Percentiles rank a stretch among this genome's conserved stretches.
Conservation (phyloP, 1,140 invertebrate species). For the Drosophila quadrilineata region DNA sequence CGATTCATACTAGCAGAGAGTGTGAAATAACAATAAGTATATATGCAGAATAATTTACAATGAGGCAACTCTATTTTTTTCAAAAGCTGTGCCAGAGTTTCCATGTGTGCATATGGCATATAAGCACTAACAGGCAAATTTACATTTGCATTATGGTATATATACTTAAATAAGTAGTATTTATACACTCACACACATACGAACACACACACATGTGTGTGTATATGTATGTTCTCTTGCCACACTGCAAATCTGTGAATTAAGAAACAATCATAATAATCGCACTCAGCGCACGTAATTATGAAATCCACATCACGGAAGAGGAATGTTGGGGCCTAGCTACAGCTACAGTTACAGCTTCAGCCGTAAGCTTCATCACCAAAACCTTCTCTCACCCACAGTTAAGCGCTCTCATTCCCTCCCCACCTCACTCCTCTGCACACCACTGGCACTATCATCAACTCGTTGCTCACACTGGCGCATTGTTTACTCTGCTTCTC, state of each 20-base stretch:
- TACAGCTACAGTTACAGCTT: conserved; percentile 5
- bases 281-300: conserved; percentile 59
- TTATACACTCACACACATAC: conserved; percentile 12
- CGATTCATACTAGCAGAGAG: no score
- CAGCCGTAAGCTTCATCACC: conserved; percentile 32
- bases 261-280: conserved; percentile 63
- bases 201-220: background rate
- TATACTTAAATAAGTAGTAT: no score
- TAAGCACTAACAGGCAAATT: no score
- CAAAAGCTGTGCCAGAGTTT: background rate
- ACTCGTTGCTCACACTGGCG: no score
- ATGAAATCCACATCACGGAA: conserved; percentile 45
- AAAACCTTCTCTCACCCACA: background rate
- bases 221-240: background rate
- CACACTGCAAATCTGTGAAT: conserved; percentile 56
- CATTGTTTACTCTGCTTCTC: no score
- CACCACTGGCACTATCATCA: background rate
- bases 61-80: background rate
- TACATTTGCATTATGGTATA: no score
- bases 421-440: background rate
- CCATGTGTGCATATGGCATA: conserved; percentile 8
- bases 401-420: background rate
- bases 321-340: conserved; percentile 33
- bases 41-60: conserved; percentile 3
- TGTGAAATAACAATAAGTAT: no score